Evolutionary conservation across 2,888 invertebrate genomes (phyloP).

Genomic region (Drosophila mayaguana): DNA sequence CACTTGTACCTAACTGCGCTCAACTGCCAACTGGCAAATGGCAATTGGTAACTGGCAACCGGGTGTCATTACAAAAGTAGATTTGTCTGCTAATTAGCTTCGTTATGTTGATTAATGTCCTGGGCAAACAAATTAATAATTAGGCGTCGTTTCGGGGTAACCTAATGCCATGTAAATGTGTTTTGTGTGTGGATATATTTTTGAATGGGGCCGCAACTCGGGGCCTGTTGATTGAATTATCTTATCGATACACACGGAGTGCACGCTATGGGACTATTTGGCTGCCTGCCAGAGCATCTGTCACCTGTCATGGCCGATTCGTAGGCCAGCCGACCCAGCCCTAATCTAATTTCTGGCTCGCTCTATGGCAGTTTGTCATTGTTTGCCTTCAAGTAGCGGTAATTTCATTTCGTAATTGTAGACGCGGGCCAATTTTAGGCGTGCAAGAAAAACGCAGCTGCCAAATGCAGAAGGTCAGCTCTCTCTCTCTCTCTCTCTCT

Average conservation of each 20-base stretch:
- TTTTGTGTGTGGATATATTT: conserved; percentile 6
- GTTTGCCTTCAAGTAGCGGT: conserved; percentile 52
- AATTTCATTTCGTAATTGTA: conserved; percentile 61
- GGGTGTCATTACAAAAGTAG: conserved; percentile 21
- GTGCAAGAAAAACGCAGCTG: neutral
- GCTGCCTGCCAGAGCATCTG: conserved; percentile 5
- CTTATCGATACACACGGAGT: conserved; percentile 33
- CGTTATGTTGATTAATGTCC: conserved; percentile 57
- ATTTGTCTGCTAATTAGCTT: conserved; percentile 55
- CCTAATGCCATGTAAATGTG: conserved; percentile 17
- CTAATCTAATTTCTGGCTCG: neutral
- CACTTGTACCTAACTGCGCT: conserved; percentile 4
- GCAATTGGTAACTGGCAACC: neutral
- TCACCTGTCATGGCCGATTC: neutral
- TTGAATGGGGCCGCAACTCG: neutral
- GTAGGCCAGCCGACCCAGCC: neutral
- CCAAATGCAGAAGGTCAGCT: conserved; percentile 50
- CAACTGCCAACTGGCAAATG: neutral
- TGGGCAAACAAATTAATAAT: conserved; percentile 38
- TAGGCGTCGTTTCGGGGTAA: conserved; percentile 24
- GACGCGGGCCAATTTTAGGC: conserved; percentile 37
- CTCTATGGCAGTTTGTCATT: conserved; percentile 22
- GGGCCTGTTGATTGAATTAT: conserved; percentile 2
- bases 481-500: too few species aligned
- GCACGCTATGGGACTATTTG: conserved; percentile 66